Evolutionary conservation across 2,888 invertebrate species (phyloP).

Genomic region (Microplitis manilae): DNA sequence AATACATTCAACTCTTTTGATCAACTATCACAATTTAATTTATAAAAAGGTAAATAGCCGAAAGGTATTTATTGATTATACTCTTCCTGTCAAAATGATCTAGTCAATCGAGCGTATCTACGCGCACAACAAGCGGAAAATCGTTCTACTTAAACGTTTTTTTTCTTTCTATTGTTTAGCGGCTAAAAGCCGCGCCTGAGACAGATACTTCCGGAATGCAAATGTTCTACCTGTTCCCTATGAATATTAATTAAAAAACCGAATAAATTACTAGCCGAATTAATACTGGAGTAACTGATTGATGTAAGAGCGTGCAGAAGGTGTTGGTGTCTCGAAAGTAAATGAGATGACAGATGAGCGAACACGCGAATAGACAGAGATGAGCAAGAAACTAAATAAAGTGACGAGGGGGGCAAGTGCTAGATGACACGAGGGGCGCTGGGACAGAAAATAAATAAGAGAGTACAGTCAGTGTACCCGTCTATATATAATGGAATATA

Average conservation of each 20-base stretch:
- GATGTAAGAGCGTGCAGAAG: no score
- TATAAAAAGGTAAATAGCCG: neutral
- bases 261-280: neutral
- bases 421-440: neutral
- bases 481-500: neutral
- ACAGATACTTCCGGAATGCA: slow-evolving; percentile 22
- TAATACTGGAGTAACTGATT: no score
- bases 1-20: neutral
- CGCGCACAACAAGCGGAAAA: slow-evolving; percentile 24
- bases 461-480: slow-evolving; percentile 29
- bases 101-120: slow-evolving; percentile 25
- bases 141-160: slow-evolving; percentile 1
- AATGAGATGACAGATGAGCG: slow-evolving; percentile 6
- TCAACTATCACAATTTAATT: neutral
- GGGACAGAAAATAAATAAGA: slow-evolving; percentile 10
- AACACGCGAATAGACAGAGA: slow-evolving; percentile 25
- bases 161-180: slow-evolving; percentile 4
- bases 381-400: slow-evolving; percentile 24
- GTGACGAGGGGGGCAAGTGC: neutral
- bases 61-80: slow-evolving; percentile 17
- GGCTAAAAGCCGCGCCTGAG: slow-evolving; percentile 27
- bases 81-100: slow-evolving; percentile 25
- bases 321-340: no score
- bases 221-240: neutral
- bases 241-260: neutral